Conservation (phyloP, 2,888 invertebrate species). For the Eugnorisma glareosa region DNA sequence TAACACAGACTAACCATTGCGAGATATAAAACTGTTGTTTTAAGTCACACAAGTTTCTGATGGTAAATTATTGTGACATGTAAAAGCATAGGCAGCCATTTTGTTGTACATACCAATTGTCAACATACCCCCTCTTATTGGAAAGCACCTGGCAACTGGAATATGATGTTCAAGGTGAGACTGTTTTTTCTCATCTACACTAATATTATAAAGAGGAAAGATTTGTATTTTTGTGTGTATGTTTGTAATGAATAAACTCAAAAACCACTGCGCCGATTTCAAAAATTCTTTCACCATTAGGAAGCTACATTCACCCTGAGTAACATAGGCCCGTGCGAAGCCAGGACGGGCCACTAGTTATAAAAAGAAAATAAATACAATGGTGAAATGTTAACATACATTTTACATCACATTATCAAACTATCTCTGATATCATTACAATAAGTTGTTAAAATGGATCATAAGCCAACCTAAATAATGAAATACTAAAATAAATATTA, state of each 20-base stretch:
- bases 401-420: not conserved
- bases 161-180: constrained; percentile 40
- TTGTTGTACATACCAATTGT: constrained; percentile 61
- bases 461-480: not conserved
- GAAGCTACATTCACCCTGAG: too few species aligned
- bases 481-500: not conserved
- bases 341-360: too few species aligned
- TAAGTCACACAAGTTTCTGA: constrained; percentile 22
- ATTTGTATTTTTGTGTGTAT: too few species aligned
- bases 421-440: not conserved
- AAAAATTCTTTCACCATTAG: too few species aligned
- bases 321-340: too few species aligned
- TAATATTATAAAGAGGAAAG: too few species aligned
- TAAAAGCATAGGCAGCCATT: constrained; percentile 66
- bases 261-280: too few species aligned
- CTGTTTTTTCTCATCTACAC: constrained; percentile 6
- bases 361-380: not conserved
- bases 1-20: constrained; percentile 47
- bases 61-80: constrained; percentile 46
- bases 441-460: constrained; percentile 7
- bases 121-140: constrained; percentile 46
- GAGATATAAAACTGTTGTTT: constrained; percentile 18
- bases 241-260: too few species aligned
- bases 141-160: constrained; percentile 37
- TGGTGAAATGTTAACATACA: not conserved